Conservation (phyloP, 2,888 invertebrate species). For the Sesamia inferens region DNA sequence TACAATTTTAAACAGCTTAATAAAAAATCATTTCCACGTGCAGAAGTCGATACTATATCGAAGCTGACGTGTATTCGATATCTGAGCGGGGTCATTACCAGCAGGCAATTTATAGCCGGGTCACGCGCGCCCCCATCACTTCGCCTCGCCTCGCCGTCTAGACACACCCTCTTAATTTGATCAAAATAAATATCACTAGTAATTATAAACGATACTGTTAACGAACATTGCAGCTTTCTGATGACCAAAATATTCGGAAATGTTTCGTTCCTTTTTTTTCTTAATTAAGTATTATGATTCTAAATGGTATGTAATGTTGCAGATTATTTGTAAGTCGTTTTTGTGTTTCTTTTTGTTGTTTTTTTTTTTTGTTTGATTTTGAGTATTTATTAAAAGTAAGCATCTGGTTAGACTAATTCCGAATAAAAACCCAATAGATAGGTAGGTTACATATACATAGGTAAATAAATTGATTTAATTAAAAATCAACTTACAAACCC, state of each 20-base stretch:
- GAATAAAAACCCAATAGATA: not conserved
- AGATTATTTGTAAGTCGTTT: not conserved
- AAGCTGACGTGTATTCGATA: slow-evolving; percentile 60
- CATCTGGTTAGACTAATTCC: not conserved
- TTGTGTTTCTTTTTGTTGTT: too few species aligned
- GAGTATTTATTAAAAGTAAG: not conserved
- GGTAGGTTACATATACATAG: too few species aligned
- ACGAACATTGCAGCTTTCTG: slow-evolving; percentile 26
- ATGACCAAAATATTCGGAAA: not conserved
- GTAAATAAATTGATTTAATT: not conserved
- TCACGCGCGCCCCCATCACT: slow-evolving; percentile 62
- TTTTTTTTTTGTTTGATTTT: too few species aligned
- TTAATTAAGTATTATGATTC: too few species aligned
- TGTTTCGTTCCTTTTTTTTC: not conserved
- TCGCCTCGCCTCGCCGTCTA: slow-evolving; percentile 57
- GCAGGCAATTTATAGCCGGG: slow-evolving; percentile 56
- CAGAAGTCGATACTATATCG: slow-evolving; percentile 41
- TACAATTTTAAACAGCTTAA: slow-evolving; percentile 14
- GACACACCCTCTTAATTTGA: slow-evolving; percentile 61
- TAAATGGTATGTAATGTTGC: not conserved
- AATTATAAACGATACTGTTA: slow-evolving; percentile 52
- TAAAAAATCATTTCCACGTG: slow-evolving; percentile 38
- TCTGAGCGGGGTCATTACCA: slow-evolving; percentile 61
- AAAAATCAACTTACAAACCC: not conserved
- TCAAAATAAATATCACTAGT: slow-evolving; percentile 52